phyloP scores from a whole-genome alignment of 2,113 vertebrate genomes.

The Sander vitreus region DNA sequence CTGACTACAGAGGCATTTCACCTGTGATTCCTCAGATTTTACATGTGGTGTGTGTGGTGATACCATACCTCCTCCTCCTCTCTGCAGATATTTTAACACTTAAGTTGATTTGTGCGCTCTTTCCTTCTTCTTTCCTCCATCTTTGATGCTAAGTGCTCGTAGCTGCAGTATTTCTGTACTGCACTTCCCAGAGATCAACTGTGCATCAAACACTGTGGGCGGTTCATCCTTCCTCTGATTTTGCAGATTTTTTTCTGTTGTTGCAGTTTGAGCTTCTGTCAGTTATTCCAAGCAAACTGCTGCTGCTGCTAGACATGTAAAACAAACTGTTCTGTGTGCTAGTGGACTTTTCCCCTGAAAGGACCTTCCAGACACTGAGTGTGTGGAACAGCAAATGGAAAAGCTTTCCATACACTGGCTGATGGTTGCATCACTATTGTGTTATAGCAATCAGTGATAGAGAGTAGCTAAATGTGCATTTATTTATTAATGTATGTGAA shows the following conservation, averaged over 20 bases:
- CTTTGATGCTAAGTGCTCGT: constrained; percentile 39
- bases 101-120: not conserved
- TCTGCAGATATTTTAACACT: constrained; percentile 1
- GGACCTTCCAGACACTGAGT: not conserved
- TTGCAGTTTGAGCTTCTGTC: constrained; percentile 7
- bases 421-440: constrained; percentile 51
- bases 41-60: not conserved
- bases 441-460: constrained; percentile 53
- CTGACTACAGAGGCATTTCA: constrained; percentile 5
- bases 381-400: constrained; percentile 14
- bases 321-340: not conserved
- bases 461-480: constrained; percentile 33
- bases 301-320: constrained; percentile 26
- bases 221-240: not conserved
- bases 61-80: constrained; percentile 5
- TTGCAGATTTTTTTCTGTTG: not conserved
- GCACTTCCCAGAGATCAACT: constrained; percentile 31
- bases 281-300: constrained; percentile 2
- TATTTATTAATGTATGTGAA: constrained; percentile 46
- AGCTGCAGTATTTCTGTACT: constrained; percentile 2
- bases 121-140: not conserved
- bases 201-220: not conserved
- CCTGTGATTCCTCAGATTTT: constrained; percentile 8
- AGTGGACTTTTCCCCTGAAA: not conserved
- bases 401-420: constrained; percentile 18